phyloP scores from a whole-genome alignment of 1,140 invertebrate genomes.

The Drosophila sproati region DNA sequence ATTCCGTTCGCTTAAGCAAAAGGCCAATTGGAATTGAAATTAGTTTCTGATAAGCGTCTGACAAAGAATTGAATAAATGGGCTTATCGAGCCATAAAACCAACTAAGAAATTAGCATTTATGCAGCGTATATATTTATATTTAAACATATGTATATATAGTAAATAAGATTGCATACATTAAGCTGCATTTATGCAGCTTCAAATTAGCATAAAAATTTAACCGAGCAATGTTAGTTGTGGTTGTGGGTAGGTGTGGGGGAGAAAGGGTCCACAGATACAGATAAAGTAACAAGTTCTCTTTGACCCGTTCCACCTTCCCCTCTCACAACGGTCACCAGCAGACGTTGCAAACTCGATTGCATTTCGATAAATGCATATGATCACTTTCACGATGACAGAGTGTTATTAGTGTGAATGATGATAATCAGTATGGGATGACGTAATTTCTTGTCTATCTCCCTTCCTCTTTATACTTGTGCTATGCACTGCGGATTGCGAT shows the following conservation, averaged over 20 bases:
- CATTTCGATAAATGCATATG: constrained; percentile 8
- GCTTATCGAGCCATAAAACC: constrained; percentile 7
- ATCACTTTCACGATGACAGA: constrained; percentile 14
- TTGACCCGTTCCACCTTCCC: background rate
- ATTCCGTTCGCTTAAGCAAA: background rate
- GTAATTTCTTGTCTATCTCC: constrained; percentile 17
- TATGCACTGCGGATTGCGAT: constrained; percentile 15
- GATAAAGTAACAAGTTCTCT: constrained; percentile 12
- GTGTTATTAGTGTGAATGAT: constrained; percentile 18
- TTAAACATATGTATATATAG: background rate
- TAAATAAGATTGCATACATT: background rate
- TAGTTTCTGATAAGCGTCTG: constrained; percentile 8
- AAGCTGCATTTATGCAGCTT: background rate
- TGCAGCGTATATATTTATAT: background rate
- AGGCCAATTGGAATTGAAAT: constrained; percentile 9
- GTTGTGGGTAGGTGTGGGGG: too few relatives aligned
- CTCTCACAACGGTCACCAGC: background rate
- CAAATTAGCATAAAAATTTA: constrained; percentile 2
- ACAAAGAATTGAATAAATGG: background rate
- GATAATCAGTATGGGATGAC: constrained; percentile 33
- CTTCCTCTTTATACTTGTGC: background rate
- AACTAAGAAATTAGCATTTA: background rate
- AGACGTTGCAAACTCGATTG: constrained; percentile 16
- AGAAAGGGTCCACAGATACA: background rate
- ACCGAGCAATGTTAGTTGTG: background rate